A percentile compares a stretch with the other conserved stretches of the same genome.
These are phyloP conservation scores for Sylvilagus bachmani DNA, from an alignment of 2,113 vertebrate species.

Conservation along the genomic window DNA sequence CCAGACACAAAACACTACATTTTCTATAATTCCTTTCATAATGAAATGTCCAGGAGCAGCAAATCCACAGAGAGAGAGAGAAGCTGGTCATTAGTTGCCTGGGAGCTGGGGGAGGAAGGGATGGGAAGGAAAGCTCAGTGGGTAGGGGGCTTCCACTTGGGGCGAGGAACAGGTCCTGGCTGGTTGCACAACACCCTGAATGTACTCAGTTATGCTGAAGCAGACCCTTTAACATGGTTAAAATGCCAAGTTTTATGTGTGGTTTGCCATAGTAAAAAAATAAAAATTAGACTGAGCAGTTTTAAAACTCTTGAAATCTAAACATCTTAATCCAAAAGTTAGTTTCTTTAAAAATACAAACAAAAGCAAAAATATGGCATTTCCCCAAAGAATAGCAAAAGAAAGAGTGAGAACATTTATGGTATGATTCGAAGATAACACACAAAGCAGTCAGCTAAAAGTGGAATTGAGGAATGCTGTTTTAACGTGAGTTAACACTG, in stretches of 20 bases:
- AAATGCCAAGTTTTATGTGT: neutral
- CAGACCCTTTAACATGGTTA: neutral
- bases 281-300: slow-evolving; percentile 1
- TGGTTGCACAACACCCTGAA: neutral
- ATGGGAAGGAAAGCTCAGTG: neutral
- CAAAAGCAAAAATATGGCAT: slow-evolving; percentile 35
- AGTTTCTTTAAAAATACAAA: slow-evolving; percentile 59
- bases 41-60: neutral
- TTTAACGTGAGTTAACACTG: slow-evolving; percentile 30
- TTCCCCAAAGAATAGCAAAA: slow-evolving; percentile 26
- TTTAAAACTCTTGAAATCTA: slow-evolving; percentile 27
- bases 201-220: neutral
- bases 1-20: neutral
- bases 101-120: too few species aligned
- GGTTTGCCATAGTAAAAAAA: slow-evolving; percentile 54
- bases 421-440: neutral
- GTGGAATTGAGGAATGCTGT: slow-evolving; percentile 25
- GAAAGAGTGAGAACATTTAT: neutral
- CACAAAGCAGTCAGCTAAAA: slow-evolving; percentile 9
- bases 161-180: neutral
- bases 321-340: slow-evolving; percentile 27
- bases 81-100: neutral
- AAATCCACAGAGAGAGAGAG: slow-evolving; percentile 24
- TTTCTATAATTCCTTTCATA: neutral
- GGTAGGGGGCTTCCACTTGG: neutral